Conservation (phyloP, 2,797 vertebrate species). For the Phrynocephalus guinanensis region DNA sequence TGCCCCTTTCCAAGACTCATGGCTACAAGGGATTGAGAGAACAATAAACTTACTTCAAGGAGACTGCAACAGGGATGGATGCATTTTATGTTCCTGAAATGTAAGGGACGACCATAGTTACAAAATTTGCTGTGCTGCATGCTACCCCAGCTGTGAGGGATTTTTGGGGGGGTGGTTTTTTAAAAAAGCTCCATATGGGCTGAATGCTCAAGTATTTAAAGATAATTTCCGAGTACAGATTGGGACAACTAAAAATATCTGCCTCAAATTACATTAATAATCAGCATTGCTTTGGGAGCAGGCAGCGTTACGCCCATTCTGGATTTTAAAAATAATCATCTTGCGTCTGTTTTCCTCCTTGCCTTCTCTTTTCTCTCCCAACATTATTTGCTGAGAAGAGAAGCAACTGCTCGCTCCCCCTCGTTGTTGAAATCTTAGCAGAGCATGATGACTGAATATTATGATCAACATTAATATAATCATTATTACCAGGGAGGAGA, state of each 20-base stretch:
- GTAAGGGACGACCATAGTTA: slow-evolving; percentile 38
- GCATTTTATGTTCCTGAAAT: slow-evolving; percentile 4
- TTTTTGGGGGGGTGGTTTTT: too few species aligned
- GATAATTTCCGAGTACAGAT: slow-evolving; percentile 60
- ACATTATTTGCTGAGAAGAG: slow-evolving; percentile 30
- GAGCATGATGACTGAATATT: fast-evolving
- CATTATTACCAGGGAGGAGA: neutral
- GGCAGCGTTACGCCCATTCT: slow-evolving; percentile 50
- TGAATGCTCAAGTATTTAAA: slow-evolving; percentile 56
- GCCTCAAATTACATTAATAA: slow-evolving; percentile 29
- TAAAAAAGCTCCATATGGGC: slow-evolving; percentile 12
- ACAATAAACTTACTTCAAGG: slow-evolving; percentile 8
- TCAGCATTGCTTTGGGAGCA: slow-evolving; percentile 49
- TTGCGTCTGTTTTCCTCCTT: slow-evolving; percentile 32
- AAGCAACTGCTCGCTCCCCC: neutral
- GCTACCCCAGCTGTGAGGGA: slow-evolving; percentile 28
- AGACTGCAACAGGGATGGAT: neutral
- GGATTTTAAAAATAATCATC: slow-evolving; percentile 46
- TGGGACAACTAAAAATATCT: slow-evolving; percentile 65
- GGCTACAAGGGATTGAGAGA: neutral
- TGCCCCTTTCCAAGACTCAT: neutral
- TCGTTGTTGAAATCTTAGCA: slow-evolving; percentile 14
- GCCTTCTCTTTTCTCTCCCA: slow-evolving; percentile 50
- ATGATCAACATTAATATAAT: neutral
- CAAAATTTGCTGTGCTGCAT: slow-evolving; percentile 36